Evolutionary conservation across 2,888 invertebrate species (phyloP).

Genomic region (Scotopteryx bipunctaria): DNA sequence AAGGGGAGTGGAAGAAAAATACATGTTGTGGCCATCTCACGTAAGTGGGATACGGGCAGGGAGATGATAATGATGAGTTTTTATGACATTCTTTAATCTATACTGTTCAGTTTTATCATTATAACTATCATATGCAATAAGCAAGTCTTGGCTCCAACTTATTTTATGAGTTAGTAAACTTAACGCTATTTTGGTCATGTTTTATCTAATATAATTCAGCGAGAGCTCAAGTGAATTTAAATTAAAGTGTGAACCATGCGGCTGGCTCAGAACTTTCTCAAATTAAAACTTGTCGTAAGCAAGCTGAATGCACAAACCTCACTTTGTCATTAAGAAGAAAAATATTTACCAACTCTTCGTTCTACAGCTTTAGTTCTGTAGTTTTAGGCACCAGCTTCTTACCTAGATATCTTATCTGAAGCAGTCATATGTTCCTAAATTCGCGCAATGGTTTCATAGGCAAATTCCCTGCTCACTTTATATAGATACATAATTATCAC

Average conservation of each 20-base stretch:
- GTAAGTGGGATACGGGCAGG: too few species aligned
- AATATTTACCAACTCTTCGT: not conserved
- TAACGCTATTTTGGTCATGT: slow-evolving; percentile 21
- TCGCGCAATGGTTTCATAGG: too few species aligned
- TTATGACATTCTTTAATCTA: too few species aligned
- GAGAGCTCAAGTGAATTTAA: slow-evolving; percentile 26
- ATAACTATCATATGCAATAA: not conserved
- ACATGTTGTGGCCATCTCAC: too few species aligned
- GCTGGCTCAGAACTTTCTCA: slow-evolving; percentile 11
- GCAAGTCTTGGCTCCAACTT: slow-evolving; percentile 2
- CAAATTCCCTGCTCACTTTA: too few species aligned
- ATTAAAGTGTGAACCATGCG: slow-evolving; percentile 24
- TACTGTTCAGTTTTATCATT: too few species aligned
- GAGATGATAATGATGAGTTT: too few species aligned
- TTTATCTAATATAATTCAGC: slow-evolving; percentile 14
- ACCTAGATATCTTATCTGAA: too few species aligned
- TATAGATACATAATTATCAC: too few species aligned
- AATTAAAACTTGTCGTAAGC: slow-evolving; percentile 20
- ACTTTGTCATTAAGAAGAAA: slow-evolving; percentile 2
- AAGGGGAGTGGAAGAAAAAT: too few species aligned
- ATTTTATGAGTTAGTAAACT: slow-evolving; percentile 17
- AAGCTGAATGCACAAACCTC: slow-evolving; percentile 15
- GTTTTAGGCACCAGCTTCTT: too few species aligned
- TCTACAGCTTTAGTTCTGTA: not conserved
- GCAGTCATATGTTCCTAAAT: too few species aligned